phyloP scores from a whole-genome alignment of 2,888 invertebrate species.

The Drosophila monieri region DNA sequence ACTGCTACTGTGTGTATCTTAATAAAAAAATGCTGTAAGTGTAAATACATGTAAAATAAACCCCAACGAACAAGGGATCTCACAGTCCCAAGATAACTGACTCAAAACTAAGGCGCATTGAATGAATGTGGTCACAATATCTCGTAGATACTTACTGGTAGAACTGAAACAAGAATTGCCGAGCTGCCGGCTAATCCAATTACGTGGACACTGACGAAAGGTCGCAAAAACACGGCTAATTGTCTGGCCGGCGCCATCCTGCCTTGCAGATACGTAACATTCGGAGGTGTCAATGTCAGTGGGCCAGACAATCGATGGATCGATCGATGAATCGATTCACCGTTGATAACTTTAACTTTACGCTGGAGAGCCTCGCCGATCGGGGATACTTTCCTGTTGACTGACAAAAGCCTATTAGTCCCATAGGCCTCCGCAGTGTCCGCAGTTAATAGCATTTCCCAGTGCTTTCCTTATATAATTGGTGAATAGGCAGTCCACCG shows the following conservation, averaged over 20 bases:
- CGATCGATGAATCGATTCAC: slow-evolving; percentile 46
- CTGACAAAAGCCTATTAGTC: slow-evolving; percentile 37
- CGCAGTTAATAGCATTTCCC: slow-evolving; percentile 39
- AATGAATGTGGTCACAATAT: slow-evolving; percentile 65
- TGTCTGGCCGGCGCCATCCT: slow-evolving; percentile 59
- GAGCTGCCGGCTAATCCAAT: slow-evolving; percentile 64
- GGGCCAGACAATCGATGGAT: slow-evolving; percentile 31
- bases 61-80: slow-evolving; percentile 32
- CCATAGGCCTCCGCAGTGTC: slow-evolving; percentile 3
- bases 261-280: slow-evolving; percentile 53
- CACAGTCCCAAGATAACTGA: slow-evolving; percentile 25
- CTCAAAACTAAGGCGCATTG: slow-evolving; percentile 59
- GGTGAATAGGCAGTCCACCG: slow-evolving; percentile 15
- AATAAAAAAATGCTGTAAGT: slow-evolving; percentile 78
- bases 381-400: slow-evolving; percentile 21
- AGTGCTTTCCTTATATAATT: slow-evolving; percentile 37
- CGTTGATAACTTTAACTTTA: slow-evolving; percentile 17
- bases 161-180: slow-evolving; percentile 39
- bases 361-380: slow-evolving; percentile 11
- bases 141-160: slow-evolving; percentile 12
- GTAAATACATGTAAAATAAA: slow-evolving; percentile 42
- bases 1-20: slow-evolving; percentile 80
- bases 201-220: slow-evolving; percentile 56
- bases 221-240: slow-evolving; percentile 54
- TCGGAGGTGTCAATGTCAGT: slow-evolving; percentile 69